Base-by-base conservation (phyloP, 1,140 invertebrate genomes). In the Pissodes strobi region DNA sequence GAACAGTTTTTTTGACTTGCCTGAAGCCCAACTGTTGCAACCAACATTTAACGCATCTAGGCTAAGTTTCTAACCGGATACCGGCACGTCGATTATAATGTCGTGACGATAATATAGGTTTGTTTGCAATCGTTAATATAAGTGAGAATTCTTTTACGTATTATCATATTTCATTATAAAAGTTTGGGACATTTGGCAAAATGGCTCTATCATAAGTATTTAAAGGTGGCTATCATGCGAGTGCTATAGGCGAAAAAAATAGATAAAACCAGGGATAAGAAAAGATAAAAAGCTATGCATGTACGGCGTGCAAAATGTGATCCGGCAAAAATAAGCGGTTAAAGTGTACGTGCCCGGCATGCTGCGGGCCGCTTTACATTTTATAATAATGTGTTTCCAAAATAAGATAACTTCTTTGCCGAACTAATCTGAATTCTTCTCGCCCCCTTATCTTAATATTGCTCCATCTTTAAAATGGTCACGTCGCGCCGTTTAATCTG, bases 401-500 rank as follows among this genome's bases (percentile, higher is more conserved):
- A 67, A 69, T 66, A 69, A 65, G 68, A 69, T 67, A 67, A 67
- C 68, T 69, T 69, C 68, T 67, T 69, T 67, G 22, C 53, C 65
- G 37, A 60, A 64, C 62, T 69, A 65, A 69, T 69, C 68, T 69
- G 51, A 67, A 68, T 69, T 71, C 64, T 60, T 62, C 60, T 49
- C 61, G 63, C 46, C 62, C 67, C 68, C 58, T 65, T 68, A 67
- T 65, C 68, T 65, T 66, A 72, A 72, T 70, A 70, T 72, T 68
- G 23, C 53, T 56, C 63, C 58, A 70, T 72, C 66, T 58, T 56
- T 49, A 71, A 70, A 72, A 65, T 69, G 57, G 61, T 72, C 70
- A 72, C 70, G 70, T 72, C 30, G 27, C 60, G 55, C 57, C 70
- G 63, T 72, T 72, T 72, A 72, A 72, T 72, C 70, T 72, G 70